Conservation (phyloP, 2,113 vertebrate genomes). For the Microtus pennsylvanicus region DNA sequence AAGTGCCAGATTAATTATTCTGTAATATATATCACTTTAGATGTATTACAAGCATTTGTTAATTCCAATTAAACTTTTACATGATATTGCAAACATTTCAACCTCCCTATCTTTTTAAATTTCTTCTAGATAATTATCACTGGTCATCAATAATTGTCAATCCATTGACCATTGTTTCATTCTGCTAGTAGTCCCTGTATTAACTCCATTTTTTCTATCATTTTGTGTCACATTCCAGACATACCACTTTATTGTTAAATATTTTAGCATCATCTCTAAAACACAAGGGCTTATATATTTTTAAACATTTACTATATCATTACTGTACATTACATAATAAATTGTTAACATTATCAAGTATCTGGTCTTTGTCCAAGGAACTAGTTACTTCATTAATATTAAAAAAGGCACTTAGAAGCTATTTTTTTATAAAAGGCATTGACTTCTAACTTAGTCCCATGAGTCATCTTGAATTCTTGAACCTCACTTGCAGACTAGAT, state of each 20-base stretch:
- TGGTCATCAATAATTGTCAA: background rate
- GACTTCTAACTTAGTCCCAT: background rate
- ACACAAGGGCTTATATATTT: background rate
- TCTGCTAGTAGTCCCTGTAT: background rate
- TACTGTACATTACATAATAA: background rate
- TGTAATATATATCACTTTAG: background rate
- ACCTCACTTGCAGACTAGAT: background rate
- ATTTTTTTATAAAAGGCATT: background rate
- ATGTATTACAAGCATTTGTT: background rate
- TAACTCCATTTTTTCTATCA: background rate
- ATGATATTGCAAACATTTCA: background rate
- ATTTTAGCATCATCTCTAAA: background rate
- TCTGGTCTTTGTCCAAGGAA: background rate
- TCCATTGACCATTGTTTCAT: background rate
- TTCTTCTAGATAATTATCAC: background rate
- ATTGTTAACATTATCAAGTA: conserved; percentile 16
- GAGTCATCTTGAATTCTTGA: background rate
- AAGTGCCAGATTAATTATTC: background rate
- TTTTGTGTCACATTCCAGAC: background rate
- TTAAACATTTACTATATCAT: conserved; percentile 18
- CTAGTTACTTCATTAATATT: background rate
- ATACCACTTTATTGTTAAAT: conserved; percentile 25
- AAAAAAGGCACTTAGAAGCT: background rate
- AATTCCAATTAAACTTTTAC: background rate
- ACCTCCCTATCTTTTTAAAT: background rate